phyloP scores from a whole-genome alignment of 2,888 invertebrate species.

The Cephonodes hylas region DNA sequence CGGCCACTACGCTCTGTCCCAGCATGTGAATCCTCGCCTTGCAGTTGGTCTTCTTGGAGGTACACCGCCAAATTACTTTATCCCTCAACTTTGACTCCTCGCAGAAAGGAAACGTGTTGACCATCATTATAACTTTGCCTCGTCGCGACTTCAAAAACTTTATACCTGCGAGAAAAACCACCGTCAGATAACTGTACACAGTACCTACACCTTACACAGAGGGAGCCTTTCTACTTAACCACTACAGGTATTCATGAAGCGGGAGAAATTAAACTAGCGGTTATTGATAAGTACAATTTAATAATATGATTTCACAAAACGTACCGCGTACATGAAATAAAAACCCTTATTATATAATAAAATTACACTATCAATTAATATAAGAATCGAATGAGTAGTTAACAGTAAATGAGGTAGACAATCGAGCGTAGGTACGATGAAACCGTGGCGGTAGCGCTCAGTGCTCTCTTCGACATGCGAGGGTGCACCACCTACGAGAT shows the following conservation, averaged over 20 bases:
- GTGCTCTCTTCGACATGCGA: constrained; percentile 36
- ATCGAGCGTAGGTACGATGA: constrained; percentile 37
- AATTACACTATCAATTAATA: constrained; percentile 66
- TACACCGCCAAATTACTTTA: constrained; percentile 78
- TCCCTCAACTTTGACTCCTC: constrained; percentile 77
- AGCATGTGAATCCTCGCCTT: constrained; percentile 77
- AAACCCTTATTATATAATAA: constrained; percentile 71
- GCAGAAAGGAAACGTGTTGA: constrained; percentile 78
- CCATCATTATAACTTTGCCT: constrained; percentile 79
- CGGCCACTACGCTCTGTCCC: constrained; percentile 72
- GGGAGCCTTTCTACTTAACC: too few relatives aligned
- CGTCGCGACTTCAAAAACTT: constrained; percentile 77
- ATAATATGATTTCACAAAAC: constrained; percentile 79
- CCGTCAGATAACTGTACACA: constrained; percentile 45
- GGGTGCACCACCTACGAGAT: constrained; percentile 60
- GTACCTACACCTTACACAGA: constrained; percentile 7
- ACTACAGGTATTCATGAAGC: constrained; percentile 12
- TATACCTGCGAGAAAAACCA: constrained; percentile 67
- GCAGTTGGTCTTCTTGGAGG: constrained; percentile 78
- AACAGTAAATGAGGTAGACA: constrained; percentile 74
- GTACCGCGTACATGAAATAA: constrained; percentile 76
- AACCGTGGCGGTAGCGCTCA: constrained; percentile 59
- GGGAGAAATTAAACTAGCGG: constrained; percentile 66
- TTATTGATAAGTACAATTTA: constrained; percentile 80
- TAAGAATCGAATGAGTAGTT: constrained; percentile 66